A percentile compares a stretch with the other conserved stretches of the same genome.
These are phyloP conservation scores for Pollachius pollachius DNA, from an alignment of 2,113 vertebrate species.

Conservation along the genomic window DNA sequence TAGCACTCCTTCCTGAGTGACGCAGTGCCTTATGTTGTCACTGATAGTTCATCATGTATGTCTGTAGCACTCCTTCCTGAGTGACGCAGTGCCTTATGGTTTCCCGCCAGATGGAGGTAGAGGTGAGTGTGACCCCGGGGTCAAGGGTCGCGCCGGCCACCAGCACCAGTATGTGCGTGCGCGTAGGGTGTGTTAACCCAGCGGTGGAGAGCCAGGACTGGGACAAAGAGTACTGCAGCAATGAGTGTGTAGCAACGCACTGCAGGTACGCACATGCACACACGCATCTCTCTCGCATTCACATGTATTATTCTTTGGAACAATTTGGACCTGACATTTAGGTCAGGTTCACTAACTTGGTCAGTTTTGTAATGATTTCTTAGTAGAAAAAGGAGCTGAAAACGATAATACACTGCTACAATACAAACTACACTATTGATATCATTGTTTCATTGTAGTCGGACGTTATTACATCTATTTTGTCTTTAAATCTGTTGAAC, in stretches of 20 bases:
- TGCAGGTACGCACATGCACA: constrained; percentile 75
- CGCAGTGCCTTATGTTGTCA: no score
- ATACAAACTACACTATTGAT: no score
- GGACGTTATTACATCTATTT: no score
- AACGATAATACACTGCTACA: no score
- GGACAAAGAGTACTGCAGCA: constrained; percentile 92
- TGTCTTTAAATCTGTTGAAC: no score
- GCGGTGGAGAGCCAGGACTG: constrained; percentile 86
- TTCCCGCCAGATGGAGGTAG: constrained; percentile 81
- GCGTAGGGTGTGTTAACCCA: constrained; percentile 84
- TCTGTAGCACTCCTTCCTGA: no score
- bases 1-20: no score
- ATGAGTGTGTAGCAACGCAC: constrained; percentile 89
- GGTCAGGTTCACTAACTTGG: no score
- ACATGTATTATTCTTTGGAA: neutral
- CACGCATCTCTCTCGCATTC: neutral
- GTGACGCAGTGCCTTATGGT: neutral
- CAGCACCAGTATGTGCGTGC: constrained; percentile 77
- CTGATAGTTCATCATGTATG: no score
- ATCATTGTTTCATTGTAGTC: no score
- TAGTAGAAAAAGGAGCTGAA: no score
- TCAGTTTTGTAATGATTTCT: no score
- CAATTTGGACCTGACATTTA: neutral
- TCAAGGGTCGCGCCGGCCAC: constrained; percentile 39
- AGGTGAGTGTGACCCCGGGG: constrained; percentile 77